Conservation (phyloP, 2,797 vertebrate genomes). For the Borostomias antarcticus region DNA sequence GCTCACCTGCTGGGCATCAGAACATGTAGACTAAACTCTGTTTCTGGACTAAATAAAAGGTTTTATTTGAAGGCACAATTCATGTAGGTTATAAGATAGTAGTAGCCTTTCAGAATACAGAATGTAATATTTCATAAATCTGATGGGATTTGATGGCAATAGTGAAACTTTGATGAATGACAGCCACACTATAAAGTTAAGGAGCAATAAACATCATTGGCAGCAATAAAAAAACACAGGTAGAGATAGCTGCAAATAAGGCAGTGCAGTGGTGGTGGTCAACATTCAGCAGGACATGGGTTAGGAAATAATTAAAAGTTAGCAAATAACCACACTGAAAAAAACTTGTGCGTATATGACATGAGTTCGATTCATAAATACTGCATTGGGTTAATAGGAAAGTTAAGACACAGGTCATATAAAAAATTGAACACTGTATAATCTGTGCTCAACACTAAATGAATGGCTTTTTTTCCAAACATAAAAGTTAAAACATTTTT, state of each 20-base stretch:
- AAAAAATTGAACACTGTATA: conserved; percentile 9
- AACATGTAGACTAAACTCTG: conserved; percentile 31
- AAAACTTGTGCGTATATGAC: conserved; percentile 35
- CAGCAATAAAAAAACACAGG: too few species aligned
- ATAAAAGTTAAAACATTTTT: not conserved
- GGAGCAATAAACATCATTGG: too few species aligned
- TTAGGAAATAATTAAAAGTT: conserved; percentile 12
- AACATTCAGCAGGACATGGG: conserved; percentile 19
- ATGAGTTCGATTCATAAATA: conserved; percentile 35
- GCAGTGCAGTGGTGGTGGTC: not conserved
- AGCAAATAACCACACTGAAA: conserved; percentile 6
- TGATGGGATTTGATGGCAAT: too few species aligned
- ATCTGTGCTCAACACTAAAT: not conserved
- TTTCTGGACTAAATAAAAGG: conserved; percentile 35
- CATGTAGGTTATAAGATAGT: not conserved
- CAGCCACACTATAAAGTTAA: too few species aligned
- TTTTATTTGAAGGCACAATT: conserved; percentile 51
- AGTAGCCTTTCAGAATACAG: conserved; percentile 1
- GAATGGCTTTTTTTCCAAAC: not conserved
- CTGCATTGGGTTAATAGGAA: conserved; percentile 5
- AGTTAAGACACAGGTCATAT: conserved; percentile 5
- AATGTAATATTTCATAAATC: too few species aligned
- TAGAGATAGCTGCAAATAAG: too few species aligned
- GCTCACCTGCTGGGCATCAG: conserved; percentile 27
- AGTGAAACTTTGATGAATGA: too few species aligned